Conservation (phyloP, 2,797 vertebrate species). For the Eulemur rubriventer region DNA sequence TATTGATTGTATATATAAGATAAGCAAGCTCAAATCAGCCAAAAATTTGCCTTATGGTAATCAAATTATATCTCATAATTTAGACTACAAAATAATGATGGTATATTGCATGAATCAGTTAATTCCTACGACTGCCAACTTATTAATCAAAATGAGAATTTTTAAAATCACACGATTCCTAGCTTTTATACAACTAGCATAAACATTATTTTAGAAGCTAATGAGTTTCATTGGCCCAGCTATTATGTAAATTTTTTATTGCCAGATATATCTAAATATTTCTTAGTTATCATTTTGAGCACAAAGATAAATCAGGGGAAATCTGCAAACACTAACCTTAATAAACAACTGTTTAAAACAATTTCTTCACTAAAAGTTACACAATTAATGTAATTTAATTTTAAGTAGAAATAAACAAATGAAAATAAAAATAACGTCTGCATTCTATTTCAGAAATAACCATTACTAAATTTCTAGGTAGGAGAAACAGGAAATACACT, state of each 20-base stretch:
- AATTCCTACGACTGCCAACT: neutral
- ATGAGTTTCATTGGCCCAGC: neutral
- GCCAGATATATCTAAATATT: constrained; percentile 36
- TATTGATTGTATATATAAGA: neutral
- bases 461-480: neutral
- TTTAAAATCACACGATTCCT: constrained; percentile 48
- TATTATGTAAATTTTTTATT: constrained; percentile 48
- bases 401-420: constrained; percentile 15
- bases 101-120: constrained; percentile 42
- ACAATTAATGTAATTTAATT: constrained; percentile 13
- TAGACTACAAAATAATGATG: constrained; percentile 32
- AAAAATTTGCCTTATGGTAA: neutral
- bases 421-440: constrained; percentile 6
- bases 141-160: neutral
- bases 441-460: neutral
- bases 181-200: constrained; percentile 9
- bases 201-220: neutral
- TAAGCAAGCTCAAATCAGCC: constrained; percentile 36
- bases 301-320: constrained; percentile 41
- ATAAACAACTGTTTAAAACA: constrained; percentile 28
- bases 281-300: constrained; percentile 23
- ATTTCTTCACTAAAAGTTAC: neutral
- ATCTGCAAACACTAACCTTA: neutral
- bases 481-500: neutral
- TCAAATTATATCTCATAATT: constrained; percentile 45